Evolutionary conservation across 2,797 vertebrate species (phyloP).

Genomic region (Sitta carolinensis): DNA sequence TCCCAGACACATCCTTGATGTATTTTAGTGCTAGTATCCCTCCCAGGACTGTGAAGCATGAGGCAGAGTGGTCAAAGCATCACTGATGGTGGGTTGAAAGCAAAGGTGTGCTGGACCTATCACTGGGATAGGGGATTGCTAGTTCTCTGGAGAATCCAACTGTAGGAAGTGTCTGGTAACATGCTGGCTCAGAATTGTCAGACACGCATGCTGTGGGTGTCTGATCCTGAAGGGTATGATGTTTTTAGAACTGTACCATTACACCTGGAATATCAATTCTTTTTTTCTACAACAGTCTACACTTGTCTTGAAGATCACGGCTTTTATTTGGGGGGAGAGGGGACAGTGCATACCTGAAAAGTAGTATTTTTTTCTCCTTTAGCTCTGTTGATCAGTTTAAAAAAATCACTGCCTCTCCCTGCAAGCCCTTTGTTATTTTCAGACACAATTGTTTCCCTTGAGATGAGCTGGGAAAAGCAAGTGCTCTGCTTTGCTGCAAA

Average conservation of each 20-base stretch:
- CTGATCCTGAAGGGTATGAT: accelerated
- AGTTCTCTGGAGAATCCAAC: not conserved
- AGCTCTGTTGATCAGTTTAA: not conserved
- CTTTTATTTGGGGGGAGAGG: not conserved
- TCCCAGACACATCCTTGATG: not conserved
- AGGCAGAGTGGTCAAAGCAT: not conserved
- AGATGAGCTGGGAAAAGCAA: not conserved
- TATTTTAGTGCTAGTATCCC: not conserved
- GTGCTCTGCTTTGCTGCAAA: not conserved
- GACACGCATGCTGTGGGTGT: not conserved
- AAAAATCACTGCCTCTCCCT: not conserved
- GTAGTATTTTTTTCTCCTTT: not conserved
- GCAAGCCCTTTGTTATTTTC: not conserved
- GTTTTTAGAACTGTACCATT: not conserved
- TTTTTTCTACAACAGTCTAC: not conserved
- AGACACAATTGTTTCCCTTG: not conserved
- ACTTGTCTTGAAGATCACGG: not conserved
- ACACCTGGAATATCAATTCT: not conserved
- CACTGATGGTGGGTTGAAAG: not conserved
- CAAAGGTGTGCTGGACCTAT: not conserved
- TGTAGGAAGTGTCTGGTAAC: not conserved
- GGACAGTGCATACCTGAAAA: not conserved
- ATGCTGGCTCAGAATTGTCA: not conserved
- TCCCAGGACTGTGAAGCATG: not conserved
- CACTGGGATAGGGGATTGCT: not conserved